phyloP scores from a whole-genome alignment of 2,888 invertebrate genomes.

The Thecocarcelia acutangulata region DNA sequence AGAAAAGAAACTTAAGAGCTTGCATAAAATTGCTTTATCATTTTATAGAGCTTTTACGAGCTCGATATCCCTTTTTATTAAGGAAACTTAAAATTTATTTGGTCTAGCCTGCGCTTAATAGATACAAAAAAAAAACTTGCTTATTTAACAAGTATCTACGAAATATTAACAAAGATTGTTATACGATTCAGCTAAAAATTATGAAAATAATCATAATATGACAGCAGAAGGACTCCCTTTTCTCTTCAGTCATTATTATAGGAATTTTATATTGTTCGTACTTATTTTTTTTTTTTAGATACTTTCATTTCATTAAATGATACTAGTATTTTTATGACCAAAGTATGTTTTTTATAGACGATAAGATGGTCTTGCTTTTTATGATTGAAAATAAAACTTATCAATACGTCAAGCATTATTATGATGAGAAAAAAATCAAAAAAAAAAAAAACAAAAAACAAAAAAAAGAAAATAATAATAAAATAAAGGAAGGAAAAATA shows the following conservation, averaged over 20 bases:
- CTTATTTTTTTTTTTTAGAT: constrained; percentile 47
- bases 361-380: constrained; percentile 45
- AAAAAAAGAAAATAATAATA: neutral
- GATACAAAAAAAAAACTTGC: constrained; percentile 46
- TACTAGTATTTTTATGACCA: constrained; percentile 46
- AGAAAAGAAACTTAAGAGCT: neutral
- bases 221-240: neutral
- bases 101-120: constrained; percentile 45
- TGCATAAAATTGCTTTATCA: constrained; percentile 23
- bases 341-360: constrained; percentile 59
- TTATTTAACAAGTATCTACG: constrained; percentile 13
- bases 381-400: constrained; percentile 48
- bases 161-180: constrained; percentile 33
- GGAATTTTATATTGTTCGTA: constrained; percentile 9
- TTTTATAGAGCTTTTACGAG: neutral
- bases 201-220: constrained; percentile 29
- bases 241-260: constrained; percentile 19
- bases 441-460: neutral
- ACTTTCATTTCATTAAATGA: constrained; percentile 53
- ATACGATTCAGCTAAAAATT: constrained; percentile 51
- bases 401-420: constrained; percentile 51
- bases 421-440: neutral
- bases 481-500: constrained; percentile 22
- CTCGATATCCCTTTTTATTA: neutral
- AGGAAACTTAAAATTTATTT: neutral